phyloP scores from a whole-genome alignment of 2,888 invertebrate species.

The Lordiphosa fenestrarum region DNA sequence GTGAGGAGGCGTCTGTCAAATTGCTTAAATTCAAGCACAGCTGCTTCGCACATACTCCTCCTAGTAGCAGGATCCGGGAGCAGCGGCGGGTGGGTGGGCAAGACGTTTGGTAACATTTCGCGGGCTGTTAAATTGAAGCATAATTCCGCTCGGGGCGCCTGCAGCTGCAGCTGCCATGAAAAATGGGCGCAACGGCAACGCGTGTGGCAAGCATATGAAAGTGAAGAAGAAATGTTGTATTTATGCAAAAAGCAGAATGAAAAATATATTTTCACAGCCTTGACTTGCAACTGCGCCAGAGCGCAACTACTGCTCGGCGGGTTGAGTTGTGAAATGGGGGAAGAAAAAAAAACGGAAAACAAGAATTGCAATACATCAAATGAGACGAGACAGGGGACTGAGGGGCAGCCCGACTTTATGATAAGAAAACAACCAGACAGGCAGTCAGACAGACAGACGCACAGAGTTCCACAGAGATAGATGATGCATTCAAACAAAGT shows the following conservation, averaged over 20 bases:
- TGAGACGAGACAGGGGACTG: constrained; percentile 21
- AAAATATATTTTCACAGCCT: constrained; percentile 70
- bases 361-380: constrained; percentile 67
- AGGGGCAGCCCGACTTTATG: constrained; percentile 43
- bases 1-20: constrained; percentile 54
- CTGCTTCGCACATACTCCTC: constrained; percentile 20
- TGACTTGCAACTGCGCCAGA: constrained; percentile 60
- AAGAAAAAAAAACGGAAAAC: constrained; percentile 23
- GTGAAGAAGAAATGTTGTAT: constrained; percentile 56
- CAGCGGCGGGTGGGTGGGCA: not conserved
- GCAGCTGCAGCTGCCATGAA: constrained; percentile 41
- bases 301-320: constrained; percentile 16
- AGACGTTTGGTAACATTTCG: constrained; percentile 50
- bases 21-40: constrained; percentile 56
- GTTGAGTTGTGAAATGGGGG: constrained; percentile 44
- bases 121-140: constrained; percentile 69
- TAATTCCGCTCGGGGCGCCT: constrained; percentile 49
- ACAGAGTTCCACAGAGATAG: constrained; percentile 48
- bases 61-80: not conserved
- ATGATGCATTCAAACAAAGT: constrained; percentile 62
- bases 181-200: constrained; percentile 49
- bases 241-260: constrained; percentile 68
- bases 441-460: constrained; percentile 1
- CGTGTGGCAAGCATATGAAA: constrained; percentile 67
- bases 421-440: constrained; percentile 63